Base-by-base conservation (phyloP, 2,113 vertebrate species). In the Euleptes europaea region DNA sequence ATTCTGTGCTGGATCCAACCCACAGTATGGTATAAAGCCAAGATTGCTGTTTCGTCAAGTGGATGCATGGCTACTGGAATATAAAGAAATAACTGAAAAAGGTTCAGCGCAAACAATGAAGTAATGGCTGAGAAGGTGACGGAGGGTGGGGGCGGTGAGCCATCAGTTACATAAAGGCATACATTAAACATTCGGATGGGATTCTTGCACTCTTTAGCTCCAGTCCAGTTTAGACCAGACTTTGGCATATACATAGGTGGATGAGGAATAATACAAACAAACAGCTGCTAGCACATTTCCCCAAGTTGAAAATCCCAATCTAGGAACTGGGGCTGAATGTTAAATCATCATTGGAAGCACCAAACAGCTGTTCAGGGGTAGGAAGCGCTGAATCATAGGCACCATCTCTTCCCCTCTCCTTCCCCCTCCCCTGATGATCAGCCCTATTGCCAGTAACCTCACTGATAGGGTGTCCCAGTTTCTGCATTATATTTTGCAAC, bases 21-120 rank as follows among this genome's bases (percentile, higher is more conserved):
- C 57, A 60, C 26, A 73, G 69, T 86, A 17, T 40, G 14, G 63
- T 91, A 83, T 28, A 72, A 84, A 79, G 47, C 78, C 13, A 84
- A 33, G 74, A 23, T 33, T 7, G 14, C 42, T 69, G n/a, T 70
- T 74, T 51, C 14, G 49, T 13, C 65, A 35, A 9, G 9, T 71
- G 8, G 15, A 44, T 74, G 31, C 74, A 17, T 71, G 35, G 26
- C 60, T 77, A 31, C 44, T 54, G 60, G n/a, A 51, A 51, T 54
- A 77, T 76, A 7, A 44, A 63, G 12, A 21, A 19, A 38, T 78
- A 12, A 57, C 6, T n/a, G 17, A 70, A 78, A 69, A 13, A 1
- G 38, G 13, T 23, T 42, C 28, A 71, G 21, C 26, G 54, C 40
- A 54, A 42, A 21, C 63, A 54, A 38, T 82, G 23, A 70, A 14